phyloP scores from a whole-genome alignment of 2,113 vertebrate species.

The Numida meleagris region DNA sequence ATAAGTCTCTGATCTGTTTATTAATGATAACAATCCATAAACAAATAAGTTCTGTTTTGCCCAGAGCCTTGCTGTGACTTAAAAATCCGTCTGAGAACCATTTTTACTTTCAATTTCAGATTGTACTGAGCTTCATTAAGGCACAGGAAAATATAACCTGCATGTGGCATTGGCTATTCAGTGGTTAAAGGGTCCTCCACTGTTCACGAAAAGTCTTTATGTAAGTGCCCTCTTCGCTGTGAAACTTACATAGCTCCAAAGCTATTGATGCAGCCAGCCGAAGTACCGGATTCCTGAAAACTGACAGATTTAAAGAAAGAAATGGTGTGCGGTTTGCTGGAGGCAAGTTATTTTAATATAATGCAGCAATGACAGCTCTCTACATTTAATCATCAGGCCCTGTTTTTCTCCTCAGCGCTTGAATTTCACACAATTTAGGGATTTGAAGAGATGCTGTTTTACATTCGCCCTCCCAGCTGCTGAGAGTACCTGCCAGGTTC shows the following conservation, averaged over 20 bases:
- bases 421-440: conserved; percentile 61
- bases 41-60: conserved; percentile 58
- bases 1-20: conserved; percentile 53
- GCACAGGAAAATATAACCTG: conserved; percentile 14
- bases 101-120: conserved; percentile 50
- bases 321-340: conserved; percentile 61
- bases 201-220: conserved; percentile 33
- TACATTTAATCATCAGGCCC: conserved; percentile 69
- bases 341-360: conserved; percentile 79
- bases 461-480: not conserved
- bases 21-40: conserved; percentile 70
- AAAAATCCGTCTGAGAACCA: conserved; percentile 35
- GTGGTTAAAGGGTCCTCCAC: conserved; percentile 56
- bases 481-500: conserved; percentile 16
- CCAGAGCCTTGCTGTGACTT: conserved; percentile 54
- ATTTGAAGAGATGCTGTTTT: conserved; percentile 46
- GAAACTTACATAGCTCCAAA: conserved; percentile 66
- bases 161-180: conserved; percentile 12
- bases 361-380: conserved; percentile 73
- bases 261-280: conserved; percentile 60
- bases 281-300: conserved; percentile 67
- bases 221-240: conserved; percentile 25
- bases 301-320: conserved; percentile 76
- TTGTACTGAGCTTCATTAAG: not conserved
- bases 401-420: conserved; percentile 58